A percentile compares a stretch with the other conserved stretches of the same genome.
Conservation (phyloP, 2,113 vertebrate genomes). For the Oenanthe oenanthe region DNA sequence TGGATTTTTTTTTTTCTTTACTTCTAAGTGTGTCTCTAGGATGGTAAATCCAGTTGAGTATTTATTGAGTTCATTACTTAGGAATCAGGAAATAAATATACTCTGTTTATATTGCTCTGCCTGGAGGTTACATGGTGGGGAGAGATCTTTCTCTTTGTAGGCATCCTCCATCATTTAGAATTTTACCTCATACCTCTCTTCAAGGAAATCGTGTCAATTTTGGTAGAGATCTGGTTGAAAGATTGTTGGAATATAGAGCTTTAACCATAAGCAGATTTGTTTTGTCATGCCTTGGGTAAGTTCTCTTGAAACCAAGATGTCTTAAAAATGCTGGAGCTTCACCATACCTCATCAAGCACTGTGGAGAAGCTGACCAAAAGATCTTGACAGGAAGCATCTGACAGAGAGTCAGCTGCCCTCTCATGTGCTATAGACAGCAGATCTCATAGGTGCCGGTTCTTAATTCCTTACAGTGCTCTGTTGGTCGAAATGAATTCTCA, state of each 20-base stretch:
- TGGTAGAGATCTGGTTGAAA: background rate
- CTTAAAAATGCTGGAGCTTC: background rate
- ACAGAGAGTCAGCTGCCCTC: background rate
- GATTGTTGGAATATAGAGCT: background rate
- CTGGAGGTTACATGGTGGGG: background rate
- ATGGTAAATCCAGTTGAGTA: background rate
- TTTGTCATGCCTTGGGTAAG: background rate
- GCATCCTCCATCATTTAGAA: background rate
- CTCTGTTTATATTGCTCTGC: background rate
- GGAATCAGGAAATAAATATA: background rate
- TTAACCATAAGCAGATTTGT: background rate
- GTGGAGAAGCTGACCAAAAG: background rate
- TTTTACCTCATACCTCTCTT: background rate
- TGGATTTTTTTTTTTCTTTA: background rate
- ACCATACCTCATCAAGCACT: background rate
- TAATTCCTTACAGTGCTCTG: background rate
- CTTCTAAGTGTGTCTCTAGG: background rate
- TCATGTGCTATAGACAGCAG: rapidly evolving
- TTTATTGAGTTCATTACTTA: background rate
- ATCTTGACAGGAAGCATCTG: background rate
- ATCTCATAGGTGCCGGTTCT: background rate
- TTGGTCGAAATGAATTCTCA: background rate
- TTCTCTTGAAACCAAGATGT: background rate
- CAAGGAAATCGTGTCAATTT: background rate
- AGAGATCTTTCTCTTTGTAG: background rate